These are phyloP conservation scores for Malachius bipustulatus DNA, from an alignment of 2,888 invertebrate species.

Conservation along the genomic window DNA sequence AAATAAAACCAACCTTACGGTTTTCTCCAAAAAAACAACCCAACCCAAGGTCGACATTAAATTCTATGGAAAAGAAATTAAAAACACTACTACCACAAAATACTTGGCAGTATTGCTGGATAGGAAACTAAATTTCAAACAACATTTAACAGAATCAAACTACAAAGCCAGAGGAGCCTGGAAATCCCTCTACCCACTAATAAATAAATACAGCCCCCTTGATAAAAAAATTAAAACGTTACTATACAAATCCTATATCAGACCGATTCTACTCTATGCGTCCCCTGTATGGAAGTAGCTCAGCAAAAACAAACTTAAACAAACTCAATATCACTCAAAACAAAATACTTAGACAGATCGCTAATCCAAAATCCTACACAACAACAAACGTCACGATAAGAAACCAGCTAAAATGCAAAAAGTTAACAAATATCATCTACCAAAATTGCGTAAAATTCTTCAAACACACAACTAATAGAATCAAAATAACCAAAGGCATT, in stretches of 20 bases:
- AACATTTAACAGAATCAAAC: neutral
- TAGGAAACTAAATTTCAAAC: neutral
- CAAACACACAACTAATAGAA: too few relatives aligned
- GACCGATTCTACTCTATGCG: constrained; percentile 5
- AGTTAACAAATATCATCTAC: too few relatives aligned
- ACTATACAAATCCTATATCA: constrained; percentile 7
- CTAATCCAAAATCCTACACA: too few relatives aligned
- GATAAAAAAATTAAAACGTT: constrained; percentile 5
- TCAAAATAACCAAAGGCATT: too few relatives aligned
- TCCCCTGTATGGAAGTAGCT: constrained; percentile 7
- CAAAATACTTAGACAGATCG: too few relatives aligned
- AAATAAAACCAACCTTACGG: neutral
- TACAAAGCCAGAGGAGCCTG: neutral
- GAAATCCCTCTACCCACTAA: neutral
- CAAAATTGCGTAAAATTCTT: too few relatives aligned
- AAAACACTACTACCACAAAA: neutral
- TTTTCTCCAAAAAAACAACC: neutral
- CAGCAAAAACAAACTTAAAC: too few relatives aligned
- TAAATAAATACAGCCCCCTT: neutral
- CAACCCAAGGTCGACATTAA: neutral
- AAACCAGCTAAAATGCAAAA: too few relatives aligned
- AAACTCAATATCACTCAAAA: too few relatives aligned
- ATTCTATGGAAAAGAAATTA: neutral
- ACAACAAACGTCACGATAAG: too few relatives aligned
- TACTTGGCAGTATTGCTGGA: constrained; percentile 7